Base-by-base conservation (phyloP, 2,113 vertebrate genomes). In the Lota lota region DNA sequence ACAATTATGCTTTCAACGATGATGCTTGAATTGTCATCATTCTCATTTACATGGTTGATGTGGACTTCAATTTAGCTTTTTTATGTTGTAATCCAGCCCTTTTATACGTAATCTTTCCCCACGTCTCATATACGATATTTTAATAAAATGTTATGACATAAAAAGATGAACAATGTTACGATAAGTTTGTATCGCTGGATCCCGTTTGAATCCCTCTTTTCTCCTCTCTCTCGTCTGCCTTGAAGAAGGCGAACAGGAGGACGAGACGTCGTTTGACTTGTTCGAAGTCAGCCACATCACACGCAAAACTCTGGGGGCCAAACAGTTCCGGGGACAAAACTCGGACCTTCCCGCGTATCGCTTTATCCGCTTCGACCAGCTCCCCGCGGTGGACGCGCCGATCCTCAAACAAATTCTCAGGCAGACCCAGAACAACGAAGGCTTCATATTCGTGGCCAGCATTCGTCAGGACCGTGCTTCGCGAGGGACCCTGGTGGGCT, bases 321-420 rank as follows among this genome's bases (percentile, higher is more conserved):
- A 97, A 87, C 87, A 94, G 78, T 97, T 97, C 83, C 90, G 95
- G 62, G 97, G 97, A 28, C 95, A 92, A 0, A 93, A 96, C 81
- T 92, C 92, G 0, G 17, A 81, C 0, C 16, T 66, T 19, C 95
- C 97, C 0, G 94, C 97, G 0, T 99, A 95, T 70, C 94, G 97
- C 19, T 98, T 99, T 74, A 93, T 97, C 75, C 94, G 96, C 1
- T 98, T 97, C n/a, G 97, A 98, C 90, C 94, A 95, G 33, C 87
- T 99, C 70, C 97, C 97, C 17, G 91, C 95, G 0, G 93, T 96
- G 80, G 88, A 88, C 16, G 61, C 91, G 0, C 92, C 91, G 0
- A 89, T 90, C 15, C 89, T 98, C 7, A 85, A 87, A 78, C 90
- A 93, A 81, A 94, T 99, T n/a, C 2, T 94, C 1, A 80, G 70